These are phyloP conservation scores for Acanthoscelides obtectus DNA, from an alignment of 2,888 invertebrate genomes.

Conservation along the genomic window DNA sequence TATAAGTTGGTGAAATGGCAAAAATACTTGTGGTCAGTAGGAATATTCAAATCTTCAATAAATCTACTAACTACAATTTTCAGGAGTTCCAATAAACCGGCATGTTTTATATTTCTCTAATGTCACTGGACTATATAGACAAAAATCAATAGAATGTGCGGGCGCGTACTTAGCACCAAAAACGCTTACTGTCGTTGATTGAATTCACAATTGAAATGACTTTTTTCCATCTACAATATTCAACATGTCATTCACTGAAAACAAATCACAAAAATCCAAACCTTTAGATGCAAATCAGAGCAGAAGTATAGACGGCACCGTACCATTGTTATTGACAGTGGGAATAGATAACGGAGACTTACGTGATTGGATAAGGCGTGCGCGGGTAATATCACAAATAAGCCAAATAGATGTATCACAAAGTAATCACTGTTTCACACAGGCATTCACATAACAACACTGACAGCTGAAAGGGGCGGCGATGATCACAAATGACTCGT, in stretches of 20 bases:
- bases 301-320: background rate
- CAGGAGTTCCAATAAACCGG: background rate
- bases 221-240: background rate
- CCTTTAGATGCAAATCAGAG: background rate
- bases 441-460: background rate
- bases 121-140: conserved; percentile 19
- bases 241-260: background rate
- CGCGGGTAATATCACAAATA: background rate
- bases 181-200: background rate
- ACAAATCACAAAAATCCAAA: background rate
- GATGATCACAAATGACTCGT: background rate
- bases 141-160: conserved; percentile 31
- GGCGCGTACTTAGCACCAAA: conserved; percentile 19
- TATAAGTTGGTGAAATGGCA: too few species aligned
- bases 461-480: background rate
- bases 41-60: too few species aligned
- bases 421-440: background rate
- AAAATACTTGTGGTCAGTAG: too few species aligned
- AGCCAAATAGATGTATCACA: background rate
- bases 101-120: background rate
- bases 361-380: background rate
- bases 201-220: background rate
- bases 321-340: background rate
- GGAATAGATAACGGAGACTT: background rate
- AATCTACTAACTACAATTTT: background rate